phyloP scores from a whole-genome alignment of 1,140 invertebrate species.

The Lordiphosa clarofinis region DNA sequence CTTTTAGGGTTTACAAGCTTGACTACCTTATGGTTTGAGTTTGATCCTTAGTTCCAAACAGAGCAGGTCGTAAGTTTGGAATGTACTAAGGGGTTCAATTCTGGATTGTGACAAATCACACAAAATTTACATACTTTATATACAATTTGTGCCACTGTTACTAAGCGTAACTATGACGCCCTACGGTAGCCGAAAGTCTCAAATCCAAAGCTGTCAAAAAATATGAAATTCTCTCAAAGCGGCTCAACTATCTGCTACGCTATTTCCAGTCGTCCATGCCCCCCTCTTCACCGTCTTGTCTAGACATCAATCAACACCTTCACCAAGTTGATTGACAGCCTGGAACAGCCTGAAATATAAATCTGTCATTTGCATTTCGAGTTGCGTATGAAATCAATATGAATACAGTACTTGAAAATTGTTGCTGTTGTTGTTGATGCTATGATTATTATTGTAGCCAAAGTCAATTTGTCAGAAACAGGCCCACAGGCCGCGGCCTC shows the following conservation, averaged over 20 bases:
- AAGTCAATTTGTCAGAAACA: conserved; percentile 75
- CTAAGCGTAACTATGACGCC: too few species aligned
- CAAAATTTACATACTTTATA: background rate
- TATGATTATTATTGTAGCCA: conserved; percentile 49
- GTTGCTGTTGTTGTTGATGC: conserved; percentile 21
- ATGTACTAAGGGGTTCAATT: too few species aligned
- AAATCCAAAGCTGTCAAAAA: conserved; percentile 43
- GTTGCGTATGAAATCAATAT: conserved; percentile 70
- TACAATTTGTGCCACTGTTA: conserved; percentile 11
- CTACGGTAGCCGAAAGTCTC: conserved; percentile 2
- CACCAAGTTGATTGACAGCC: conserved; percentile 64
- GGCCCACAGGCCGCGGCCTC: conserved; percentile 16
- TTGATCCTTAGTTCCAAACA: too few species aligned
- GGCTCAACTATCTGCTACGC: conserved; percentile 7
- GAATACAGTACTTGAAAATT: conserved; percentile 59
- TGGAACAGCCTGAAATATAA: conserved; percentile 61
- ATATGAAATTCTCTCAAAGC: conserved; percentile 25
- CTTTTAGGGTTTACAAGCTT: too few species aligned
- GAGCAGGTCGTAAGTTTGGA: too few species aligned
- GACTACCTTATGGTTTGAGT: too few species aligned
- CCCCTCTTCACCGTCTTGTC: conserved; percentile 28
- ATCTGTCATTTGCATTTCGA: conserved; percentile 75
- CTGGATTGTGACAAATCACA: too few species aligned
- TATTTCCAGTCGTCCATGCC: background rate
- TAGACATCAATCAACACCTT: conserved; percentile 76